A percentile compares a stretch with the other conserved stretches of the same genome.
These are phyloP conservation scores for Lordiphosa andalusiaca DNA, from an alignment of 2,888 invertebrate genomes.

Conservation along the genomic window DNA sequence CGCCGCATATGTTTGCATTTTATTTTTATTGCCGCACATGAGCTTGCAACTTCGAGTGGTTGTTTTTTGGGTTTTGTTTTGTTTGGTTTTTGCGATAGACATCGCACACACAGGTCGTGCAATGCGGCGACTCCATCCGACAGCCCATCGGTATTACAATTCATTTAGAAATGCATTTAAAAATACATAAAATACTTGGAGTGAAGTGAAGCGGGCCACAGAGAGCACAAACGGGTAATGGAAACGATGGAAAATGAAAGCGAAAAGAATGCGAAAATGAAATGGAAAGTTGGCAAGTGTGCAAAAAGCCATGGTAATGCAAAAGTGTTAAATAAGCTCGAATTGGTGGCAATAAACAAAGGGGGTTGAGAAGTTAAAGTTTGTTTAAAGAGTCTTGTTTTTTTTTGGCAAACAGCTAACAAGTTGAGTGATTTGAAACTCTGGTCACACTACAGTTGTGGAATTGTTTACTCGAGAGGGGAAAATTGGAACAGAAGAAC, in stretches of 20 bases:
- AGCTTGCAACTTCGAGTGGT: slow-evolving; percentile 48
- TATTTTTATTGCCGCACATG: slow-evolving; percentile 69
- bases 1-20: slow-evolving; percentile 72
- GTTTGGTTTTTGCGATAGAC: slow-evolving; percentile 51
- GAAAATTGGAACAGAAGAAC: too few relatives aligned
- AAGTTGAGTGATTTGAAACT: too few relatives aligned
- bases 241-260: slow-evolving; percentile 50
- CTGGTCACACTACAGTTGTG: too few relatives aligned
- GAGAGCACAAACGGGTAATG: slow-evolving; percentile 4
- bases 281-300: slow-evolving; percentile 56
- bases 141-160: slow-evolving; percentile 63
- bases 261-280: slow-evolving; percentile 57
- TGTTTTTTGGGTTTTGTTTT: slow-evolving; percentile 15
- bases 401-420: too few relatives aligned
- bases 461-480: too few relatives aligned
- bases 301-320: too few relatives aligned
- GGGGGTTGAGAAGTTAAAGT: too few relatives aligned
- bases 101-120: slow-evolving; percentile 62
- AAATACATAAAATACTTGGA: slow-evolving; percentile 29
- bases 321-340: slow-evolving; percentile 1
- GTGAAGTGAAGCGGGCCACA: slow-evolving; percentile 5
- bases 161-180: slow-evolving; percentile 75
- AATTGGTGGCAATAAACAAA: slow-evolving; percentile 27
- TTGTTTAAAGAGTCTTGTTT: too few relatives aligned
- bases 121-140: slow-evolving; percentile 39